Base-by-base conservation (phyloP, 2,888 invertebrate species). In the Cheilosia variabilis region DNA sequence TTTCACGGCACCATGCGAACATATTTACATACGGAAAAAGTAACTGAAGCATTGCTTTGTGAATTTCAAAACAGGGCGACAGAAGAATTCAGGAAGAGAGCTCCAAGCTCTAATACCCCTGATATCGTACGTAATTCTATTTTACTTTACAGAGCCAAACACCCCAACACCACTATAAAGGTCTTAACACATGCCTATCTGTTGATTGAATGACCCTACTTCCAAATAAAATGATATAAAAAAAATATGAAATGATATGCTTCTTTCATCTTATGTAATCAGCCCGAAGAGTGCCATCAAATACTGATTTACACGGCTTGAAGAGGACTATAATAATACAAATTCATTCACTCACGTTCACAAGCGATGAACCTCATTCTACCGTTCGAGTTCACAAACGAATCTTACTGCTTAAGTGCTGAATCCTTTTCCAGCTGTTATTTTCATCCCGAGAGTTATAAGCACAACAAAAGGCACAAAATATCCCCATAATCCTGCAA, bases 381-480 rank as follows among this genome's bases (percentile, higher is more conserved):
- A 37, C 13, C 37, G 37, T 37, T 37, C 37, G 0, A 69, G 45
- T 22, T 50, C 22, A 47, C 47, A 71, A 57, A 63, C 9, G 24
- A 63, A 19, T 41, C 34, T 19, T 37, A 53, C 10, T 17, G 19
- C 55, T 47, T 75, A 75, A 63, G 62, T 75, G 41, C 45, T 78
- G 24, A 72, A 68, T 73, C 78, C 72, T 55, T 66, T 72, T 72
- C 66, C 57, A 73, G 50, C 37, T 57, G 57, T 73, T 73, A 72
- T 52, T 78, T 78, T 57, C 52, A 78, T 78, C 62, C 78, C 43
- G 68, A 68, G 78, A 73, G 62, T 78, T 72, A 77, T 82, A 72
- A 77, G 47, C 41, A 72, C 77, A 77, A 62, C 66, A 62, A 82
- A 82, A 65, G 52, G 66, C 57, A 83, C 62, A 68, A 41, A 73